phyloP scores from a whole-genome alignment of 2,888 invertebrate species.

The Sinelater perroti region DNA sequence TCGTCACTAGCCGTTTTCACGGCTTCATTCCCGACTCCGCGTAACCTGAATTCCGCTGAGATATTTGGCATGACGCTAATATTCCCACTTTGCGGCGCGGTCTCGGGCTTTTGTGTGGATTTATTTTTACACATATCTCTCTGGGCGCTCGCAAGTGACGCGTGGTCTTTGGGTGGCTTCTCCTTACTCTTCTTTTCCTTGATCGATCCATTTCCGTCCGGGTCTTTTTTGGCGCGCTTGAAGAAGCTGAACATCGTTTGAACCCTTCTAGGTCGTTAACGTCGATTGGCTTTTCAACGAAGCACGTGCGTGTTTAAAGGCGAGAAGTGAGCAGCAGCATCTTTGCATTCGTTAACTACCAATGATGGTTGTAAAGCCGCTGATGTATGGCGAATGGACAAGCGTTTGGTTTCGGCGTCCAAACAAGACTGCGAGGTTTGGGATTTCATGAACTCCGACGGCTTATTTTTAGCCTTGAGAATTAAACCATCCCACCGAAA shows the following conservation, averaged over 20 bases:
- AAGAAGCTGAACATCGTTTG: conserved; percentile 58
- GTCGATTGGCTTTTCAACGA: no score
- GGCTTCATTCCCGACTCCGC: conserved; percentile 50
- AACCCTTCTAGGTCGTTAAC: no score
- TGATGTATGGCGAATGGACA: conserved; percentile 2
- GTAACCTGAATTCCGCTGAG: conserved; percentile 46
- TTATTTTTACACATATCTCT: conserved; percentile 56
- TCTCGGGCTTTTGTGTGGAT: conserved; percentile 48
- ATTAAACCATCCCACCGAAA: conserved; percentile 13
- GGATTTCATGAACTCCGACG: conserved; percentile 34
- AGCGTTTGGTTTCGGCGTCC: conserved; percentile 13
- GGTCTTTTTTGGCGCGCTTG: conserved; percentile 53
- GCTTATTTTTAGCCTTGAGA: conserved; percentile 36
- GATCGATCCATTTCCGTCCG: conserved; percentile 26
- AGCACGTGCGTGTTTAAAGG: no score
- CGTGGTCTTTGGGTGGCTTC: conserved; percentile 28
- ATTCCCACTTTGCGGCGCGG: conserved; percentile 47
- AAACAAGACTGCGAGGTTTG: conserved; percentile 39
- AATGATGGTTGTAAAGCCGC: not conserved
- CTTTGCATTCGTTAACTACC: no score
- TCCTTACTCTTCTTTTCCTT: conserved; percentile 40
- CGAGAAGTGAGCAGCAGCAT: no score
- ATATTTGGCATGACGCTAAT: conserved; percentile 44
- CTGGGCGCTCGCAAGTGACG: conserved; percentile 34
- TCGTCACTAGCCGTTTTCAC: conserved; percentile 43